phyloP scores from a whole-genome alignment of 1,140 invertebrate genomes.

The Leptinotarsa texana region DNA sequence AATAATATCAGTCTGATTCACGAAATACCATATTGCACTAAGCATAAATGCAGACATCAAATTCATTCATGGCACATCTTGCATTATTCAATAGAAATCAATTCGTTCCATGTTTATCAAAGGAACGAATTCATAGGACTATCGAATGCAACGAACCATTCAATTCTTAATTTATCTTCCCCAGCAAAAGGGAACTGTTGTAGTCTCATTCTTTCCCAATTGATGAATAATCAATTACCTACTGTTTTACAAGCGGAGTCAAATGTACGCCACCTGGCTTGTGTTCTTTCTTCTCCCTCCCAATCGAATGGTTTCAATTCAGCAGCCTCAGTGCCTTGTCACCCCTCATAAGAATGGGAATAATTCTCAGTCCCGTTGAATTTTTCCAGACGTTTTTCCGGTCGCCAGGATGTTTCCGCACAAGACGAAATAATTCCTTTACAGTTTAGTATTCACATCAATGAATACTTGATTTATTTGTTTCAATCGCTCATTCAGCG shows the following conservation, averaged over 20 bases:
- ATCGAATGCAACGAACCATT: slow-evolving; percentile 47
- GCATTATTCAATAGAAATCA: slow-evolving; percentile 16
- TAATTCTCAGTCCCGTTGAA: slow-evolving; percentile 4
- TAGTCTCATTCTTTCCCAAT: slow-evolving; percentile 50
- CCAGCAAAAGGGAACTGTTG: slow-evolving; percentile 37
- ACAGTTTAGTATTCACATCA: neutral
- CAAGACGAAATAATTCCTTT: neutral
- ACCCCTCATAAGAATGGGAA: slow-evolving; percentile 14
- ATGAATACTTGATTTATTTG: no score
- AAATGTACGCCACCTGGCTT: slow-evolving; percentile 50
- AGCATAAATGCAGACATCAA: no score
- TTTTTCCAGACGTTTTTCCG: slow-evolving; percentile 1
- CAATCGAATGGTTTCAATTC: slow-evolving; percentile 39
- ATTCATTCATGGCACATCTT: neutral
- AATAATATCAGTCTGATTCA: no score
- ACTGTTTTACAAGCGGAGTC: slow-evolving; percentile 51
- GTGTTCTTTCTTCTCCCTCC: slow-evolving; percentile 48
- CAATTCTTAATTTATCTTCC: slow-evolving; percentile 52
- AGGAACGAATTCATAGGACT: slow-evolving; percentile 41
- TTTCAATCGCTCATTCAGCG: no score
- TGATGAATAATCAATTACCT: slow-evolving; percentile 53
- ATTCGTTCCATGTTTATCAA: slow-evolving; percentile 22
- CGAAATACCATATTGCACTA: no score
- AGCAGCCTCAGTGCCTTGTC: slow-evolving; percentile 19
- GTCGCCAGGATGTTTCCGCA: neutral